These are phyloP conservation scores for Myotis daubentonii DNA, from an alignment of 2,797 vertebrate genomes.

Conservation along the genomic window DNA sequence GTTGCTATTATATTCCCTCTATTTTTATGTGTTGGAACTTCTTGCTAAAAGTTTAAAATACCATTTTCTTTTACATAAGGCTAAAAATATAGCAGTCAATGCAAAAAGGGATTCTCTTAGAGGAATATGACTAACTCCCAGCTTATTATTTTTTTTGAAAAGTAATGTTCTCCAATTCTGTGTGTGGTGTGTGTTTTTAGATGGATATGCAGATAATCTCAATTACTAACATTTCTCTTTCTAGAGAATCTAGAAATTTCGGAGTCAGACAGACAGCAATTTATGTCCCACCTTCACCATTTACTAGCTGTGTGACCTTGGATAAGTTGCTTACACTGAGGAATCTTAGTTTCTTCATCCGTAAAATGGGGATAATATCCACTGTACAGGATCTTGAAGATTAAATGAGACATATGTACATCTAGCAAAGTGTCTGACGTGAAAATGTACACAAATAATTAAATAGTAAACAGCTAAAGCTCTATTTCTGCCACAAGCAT, in stretches of 20 bases:
- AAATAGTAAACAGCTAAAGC: background rate
- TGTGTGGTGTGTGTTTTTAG: background rate
- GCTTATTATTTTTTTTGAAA: background rate
- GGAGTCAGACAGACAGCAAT: background rate
- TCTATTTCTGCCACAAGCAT: constrained; percentile 26
- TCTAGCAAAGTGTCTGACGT: background rate
- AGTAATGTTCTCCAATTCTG: constrained; percentile 1
- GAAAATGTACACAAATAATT: background rate
- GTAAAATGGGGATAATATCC: constrained; percentile 43
- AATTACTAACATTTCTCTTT: constrained; percentile 49
- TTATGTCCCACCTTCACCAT: background rate
- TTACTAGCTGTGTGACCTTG: constrained; percentile 2
- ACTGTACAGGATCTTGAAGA: background rate
- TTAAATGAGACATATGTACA: background rate
- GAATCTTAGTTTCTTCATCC: constrained; percentile 37
- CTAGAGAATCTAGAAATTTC: constrained; percentile 38
- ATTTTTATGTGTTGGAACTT: constrained; percentile 46
- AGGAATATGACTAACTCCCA: background rate
- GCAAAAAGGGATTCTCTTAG: constrained; percentile 8
- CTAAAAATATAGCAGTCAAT: constrained; percentile 11
- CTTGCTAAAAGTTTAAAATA: constrained; percentile 20
- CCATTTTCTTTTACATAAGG: background rate
- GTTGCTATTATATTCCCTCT: constrained; percentile 1
- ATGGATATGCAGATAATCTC: background rate
- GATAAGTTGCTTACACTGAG: constrained; percentile 24